Evolutionary conservation across 2,113 vertebrate species (phyloP).

Genomic region (Laticauda laticaudata): DNA sequence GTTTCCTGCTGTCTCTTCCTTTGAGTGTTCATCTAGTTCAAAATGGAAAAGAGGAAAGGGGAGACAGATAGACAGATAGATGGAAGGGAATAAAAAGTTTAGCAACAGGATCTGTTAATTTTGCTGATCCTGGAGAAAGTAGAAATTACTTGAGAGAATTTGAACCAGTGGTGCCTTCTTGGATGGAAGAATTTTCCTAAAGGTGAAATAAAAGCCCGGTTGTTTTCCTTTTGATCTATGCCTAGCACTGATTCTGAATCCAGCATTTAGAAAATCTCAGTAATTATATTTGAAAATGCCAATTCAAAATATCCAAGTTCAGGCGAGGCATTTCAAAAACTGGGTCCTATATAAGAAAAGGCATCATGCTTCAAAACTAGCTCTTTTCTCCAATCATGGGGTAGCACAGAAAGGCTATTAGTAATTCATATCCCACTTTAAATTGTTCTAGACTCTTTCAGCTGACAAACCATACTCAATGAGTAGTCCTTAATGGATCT

Average conservation of each 20-base stretch:
- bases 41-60: not conserved
- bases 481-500: no score
- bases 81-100: not conserved
- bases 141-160: not conserved
- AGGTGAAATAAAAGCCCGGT: not conserved
- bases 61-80: not conserved
- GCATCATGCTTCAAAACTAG: not conserved
- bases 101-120: not conserved
- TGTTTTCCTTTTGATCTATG: not conserved
- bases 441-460: not conserved
- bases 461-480: no score
- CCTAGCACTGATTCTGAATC: not conserved
- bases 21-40: not conserved
- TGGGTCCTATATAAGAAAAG: not conserved
- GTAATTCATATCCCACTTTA: not conserved
- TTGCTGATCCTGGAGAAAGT: not conserved
- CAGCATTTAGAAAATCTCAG: not conserved
- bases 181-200: not conserved
- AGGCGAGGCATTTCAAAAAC: not conserved
- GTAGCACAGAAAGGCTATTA: not conserved
- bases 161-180: not conserved
- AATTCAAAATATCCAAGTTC: not conserved
- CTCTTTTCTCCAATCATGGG: not conserved
- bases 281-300: not conserved
- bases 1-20: not conserved